Base-by-base conservation (phyloP, 2,113 vertebrate species). In the Xyliphius kryptos region DNA sequence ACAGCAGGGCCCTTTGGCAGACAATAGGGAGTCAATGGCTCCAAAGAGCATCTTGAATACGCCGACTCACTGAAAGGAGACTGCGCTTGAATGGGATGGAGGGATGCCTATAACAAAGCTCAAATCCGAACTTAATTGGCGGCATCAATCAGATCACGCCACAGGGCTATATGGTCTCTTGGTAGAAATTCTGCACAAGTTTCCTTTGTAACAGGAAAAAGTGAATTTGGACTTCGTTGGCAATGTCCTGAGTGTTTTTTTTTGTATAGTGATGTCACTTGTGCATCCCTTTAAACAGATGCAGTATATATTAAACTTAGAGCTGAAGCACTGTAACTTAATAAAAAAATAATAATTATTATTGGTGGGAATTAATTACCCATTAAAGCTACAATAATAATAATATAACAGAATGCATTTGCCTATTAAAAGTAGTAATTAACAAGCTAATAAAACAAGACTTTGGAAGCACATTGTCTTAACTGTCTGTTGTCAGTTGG, bases 11-110 rank as follows among this genome's bases (percentile, higher is more conserved):
- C 32, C 49, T 58, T 17, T 9, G 47, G 53, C 61, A 75, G 73
- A 85, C 84, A 87, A 86, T 81, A 43, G 70, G 75, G 70, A 74
- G 73, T 77, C 79, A 78, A 63, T 69, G 73, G 74, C 16, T 68
- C 61, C 48, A 67, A 56, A 63, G 72, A 66, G 41, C 60, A 49
- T 67, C 73, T 49, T 67, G 64, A 78, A 73, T 67, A 67, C 51
- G 48, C 38, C 52, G 56, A 50, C 57, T 66, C 56, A 44, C 56
- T 70, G 71, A 68, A 70, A 74, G 68, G 75, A 56, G 57, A 59
- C 13, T 53, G 37, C 21, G 6, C 46, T 16, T 68, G 65, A 75
- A 75, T 69, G 65, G 62, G 63, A 55, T 43, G 47, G 56, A 76
- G 69, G 74, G 76, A 74, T 44, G 50, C 76, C 71, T 67, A 63